These are phyloP conservation scores for Pantala flavescens DNA, from an alignment of 1,140 invertebrate genomes.

Conservation along the genomic window DNA sequence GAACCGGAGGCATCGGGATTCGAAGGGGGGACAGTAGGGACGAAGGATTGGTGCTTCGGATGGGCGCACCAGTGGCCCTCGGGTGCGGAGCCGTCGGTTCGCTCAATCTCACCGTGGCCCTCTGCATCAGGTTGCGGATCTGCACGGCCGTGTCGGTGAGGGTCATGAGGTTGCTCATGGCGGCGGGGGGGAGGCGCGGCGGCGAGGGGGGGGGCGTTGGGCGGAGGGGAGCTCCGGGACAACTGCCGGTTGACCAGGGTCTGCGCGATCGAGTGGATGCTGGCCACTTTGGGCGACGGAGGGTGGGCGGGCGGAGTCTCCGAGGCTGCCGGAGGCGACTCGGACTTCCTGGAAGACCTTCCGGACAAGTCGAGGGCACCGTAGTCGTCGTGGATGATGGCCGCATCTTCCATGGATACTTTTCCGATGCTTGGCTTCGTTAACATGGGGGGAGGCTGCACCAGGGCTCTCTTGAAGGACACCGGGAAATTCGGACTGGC, in stretches of 20 bases:
- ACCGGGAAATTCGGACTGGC: neutral
- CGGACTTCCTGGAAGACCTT: slow-evolving; percentile 25
- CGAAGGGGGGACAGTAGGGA: slow-evolving; percentile 16
- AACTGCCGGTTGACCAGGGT: slow-evolving; percentile 24
- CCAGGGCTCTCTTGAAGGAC: neutral
- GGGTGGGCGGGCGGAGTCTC: slow-evolving; percentile 19
- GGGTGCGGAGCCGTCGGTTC: neutral
- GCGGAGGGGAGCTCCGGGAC: neutral
- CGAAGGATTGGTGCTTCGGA: slow-evolving; percentile 3
- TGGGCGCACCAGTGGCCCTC: neutral
- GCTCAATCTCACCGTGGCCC: neutral
- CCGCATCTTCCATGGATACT: neutral
- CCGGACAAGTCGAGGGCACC: slow-evolving; percentile 29
- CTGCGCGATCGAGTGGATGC: slow-evolving; percentile 29
- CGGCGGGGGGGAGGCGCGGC: neutral
- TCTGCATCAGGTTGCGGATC: slow-evolving; percentile 22
- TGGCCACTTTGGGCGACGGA: slow-evolving; percentile 17
- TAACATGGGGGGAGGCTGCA: neutral
- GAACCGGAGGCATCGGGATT: slow-evolving; percentile 11
- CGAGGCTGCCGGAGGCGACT: slow-evolving; percentile 14
- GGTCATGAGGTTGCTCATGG: slow-evolving; percentile 27
- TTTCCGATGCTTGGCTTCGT: neutral
- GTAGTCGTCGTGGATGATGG: slow-evolving; percentile 20
- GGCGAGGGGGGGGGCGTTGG: neutral
- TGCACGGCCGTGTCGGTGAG: slow-evolving; percentile 28